Base-by-base conservation (phyloP, 2,888 invertebrate species). In the Noctua pronuba region DNA sequence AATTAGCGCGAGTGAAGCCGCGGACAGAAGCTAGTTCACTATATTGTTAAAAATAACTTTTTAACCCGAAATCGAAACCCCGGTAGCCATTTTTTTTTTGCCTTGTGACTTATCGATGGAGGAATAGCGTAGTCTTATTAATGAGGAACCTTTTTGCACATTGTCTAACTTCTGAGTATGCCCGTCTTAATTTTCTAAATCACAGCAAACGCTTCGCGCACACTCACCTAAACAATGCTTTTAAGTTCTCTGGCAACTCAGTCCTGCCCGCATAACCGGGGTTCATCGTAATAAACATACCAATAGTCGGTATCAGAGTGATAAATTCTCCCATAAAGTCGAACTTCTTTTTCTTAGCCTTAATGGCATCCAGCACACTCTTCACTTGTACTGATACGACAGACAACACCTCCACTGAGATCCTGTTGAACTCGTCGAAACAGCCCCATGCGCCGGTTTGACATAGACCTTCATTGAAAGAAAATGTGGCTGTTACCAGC, bases 381-480 rank as follows among this genome's bases (percentile, higher is more conserved):
- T 98, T 98, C 1, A 99, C 99, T 96, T 99, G 99, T 0, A 99
- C 99, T 0, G 99, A 99, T 1, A 99, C 99, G 21, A 99, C 99
- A 58, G 99, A 99, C 79, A 99, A 94, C 79, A 99, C 99, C 95
- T 99, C 99, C 1, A 99, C 98, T 0, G 99, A 98, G 90, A 99
- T 99, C 77, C 99, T 97, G 95, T 99, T 99, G 94, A 99, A 99
- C 94, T 99, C 99, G 92, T 99, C 99, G 93, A 99, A 99, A 93
- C 99, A 99, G 52, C 99, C 99, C 99, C 99, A 99, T 18, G 99
- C 98, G 1, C 99, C 99, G 31, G 99, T 99, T 96, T 99, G 99
- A 1, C 99, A 98, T 73, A 99, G 96, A n/a, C 99, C 97, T 97
- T 66, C 3, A 70, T 41, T 52, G 38, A 16, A 71, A 52, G 52